phyloP scores from a whole-genome alignment of 2,797 vertebrate species.

The Labroides dimidiatus region DNA sequence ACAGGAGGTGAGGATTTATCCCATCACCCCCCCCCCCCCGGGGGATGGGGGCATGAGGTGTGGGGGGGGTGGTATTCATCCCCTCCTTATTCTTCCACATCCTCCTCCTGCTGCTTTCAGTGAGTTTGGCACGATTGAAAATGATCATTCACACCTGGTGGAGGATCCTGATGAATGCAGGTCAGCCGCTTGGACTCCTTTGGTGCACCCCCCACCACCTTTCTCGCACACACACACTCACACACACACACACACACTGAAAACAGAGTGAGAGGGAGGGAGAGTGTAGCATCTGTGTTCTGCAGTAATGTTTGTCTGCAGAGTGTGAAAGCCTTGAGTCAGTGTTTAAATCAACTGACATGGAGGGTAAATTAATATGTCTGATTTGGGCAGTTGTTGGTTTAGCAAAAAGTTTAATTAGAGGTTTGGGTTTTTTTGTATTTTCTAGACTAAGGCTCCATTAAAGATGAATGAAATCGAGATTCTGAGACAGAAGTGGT shows the following conservation, averaged over 20 bases:
- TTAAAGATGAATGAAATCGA: too few species aligned
- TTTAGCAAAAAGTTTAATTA: too few species aligned
- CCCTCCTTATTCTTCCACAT: slow-evolving; percentile 2
- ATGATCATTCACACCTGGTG: slow-evolving; percentile 34
- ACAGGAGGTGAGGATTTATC: slow-evolving; percentile 12
- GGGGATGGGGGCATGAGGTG: too few species aligned
- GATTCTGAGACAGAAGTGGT: too few species aligned
- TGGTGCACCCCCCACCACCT: too few species aligned
- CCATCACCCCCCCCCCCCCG: slow-evolving; percentile 16
- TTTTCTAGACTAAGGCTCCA: too few species aligned
- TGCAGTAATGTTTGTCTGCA: slow-evolving; percentile 17
- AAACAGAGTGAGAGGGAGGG: not conserved
- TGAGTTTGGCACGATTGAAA: slow-evolving; percentile 33
- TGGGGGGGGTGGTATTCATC: not conserved
- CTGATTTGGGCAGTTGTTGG: too few species aligned
- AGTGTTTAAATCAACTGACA: slow-evolving; percentile 19
- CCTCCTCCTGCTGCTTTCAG: slow-evolving; percentile 8
- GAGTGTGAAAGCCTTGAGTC: slow-evolving; percentile 23
- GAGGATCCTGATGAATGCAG: slow-evolving; percentile 42
- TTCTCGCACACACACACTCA: too few species aligned
- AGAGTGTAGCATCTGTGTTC: slow-evolving; percentile 4
- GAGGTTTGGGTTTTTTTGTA: too few species aligned
- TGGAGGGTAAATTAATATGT: too few species aligned
- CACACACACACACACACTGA: too few species aligned
- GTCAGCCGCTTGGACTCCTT: slow-evolving; percentile 26